Percentiles rank a stretch among this genome's conserved stretches.
These are phyloP conservation scores for Clamator glandarius DNA, from an alignment of 2,797 vertebrate species.

Conservation along the genomic window DNA sequence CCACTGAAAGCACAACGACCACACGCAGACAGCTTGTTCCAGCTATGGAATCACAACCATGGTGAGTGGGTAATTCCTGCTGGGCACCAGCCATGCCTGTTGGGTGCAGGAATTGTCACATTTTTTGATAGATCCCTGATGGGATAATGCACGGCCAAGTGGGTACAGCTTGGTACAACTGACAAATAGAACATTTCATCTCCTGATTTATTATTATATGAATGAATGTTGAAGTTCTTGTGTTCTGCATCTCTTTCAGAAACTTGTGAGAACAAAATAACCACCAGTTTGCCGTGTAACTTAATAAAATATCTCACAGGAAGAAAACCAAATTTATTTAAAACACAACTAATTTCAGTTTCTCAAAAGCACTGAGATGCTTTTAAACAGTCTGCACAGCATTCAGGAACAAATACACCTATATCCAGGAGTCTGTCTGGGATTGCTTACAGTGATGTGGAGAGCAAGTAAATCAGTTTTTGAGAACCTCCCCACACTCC, in stretches of 20 bases:
- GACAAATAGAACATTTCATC: not conserved
- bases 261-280: not conserved
- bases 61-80: not conserved
- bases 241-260: not conserved
- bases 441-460: not conserved
- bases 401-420: not conserved
- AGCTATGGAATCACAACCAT: no score
- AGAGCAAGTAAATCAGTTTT: not conserved
- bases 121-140: not conserved
- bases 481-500: not conserved
- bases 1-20: no score
- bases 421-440: not conserved
- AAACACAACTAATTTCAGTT: not conserved
- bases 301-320: not conserved
- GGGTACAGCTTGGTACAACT: not conserved
- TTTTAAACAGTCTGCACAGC: not conserved
- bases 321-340: not conserved
- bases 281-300: not conserved
- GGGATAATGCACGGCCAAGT: not conserved
- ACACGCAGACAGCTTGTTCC: no score
- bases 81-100: no score
- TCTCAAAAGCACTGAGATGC: fast-evolving
- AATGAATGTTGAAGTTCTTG: not conserved
- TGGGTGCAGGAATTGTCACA: not conserved
- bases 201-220: not conserved